Percentiles rank a stretch among this genome's conserved stretches.
phyloP scores from a whole-genome alignment of 2,888 invertebrate genomes.

The Rhamnusium bicolor region DNA sequence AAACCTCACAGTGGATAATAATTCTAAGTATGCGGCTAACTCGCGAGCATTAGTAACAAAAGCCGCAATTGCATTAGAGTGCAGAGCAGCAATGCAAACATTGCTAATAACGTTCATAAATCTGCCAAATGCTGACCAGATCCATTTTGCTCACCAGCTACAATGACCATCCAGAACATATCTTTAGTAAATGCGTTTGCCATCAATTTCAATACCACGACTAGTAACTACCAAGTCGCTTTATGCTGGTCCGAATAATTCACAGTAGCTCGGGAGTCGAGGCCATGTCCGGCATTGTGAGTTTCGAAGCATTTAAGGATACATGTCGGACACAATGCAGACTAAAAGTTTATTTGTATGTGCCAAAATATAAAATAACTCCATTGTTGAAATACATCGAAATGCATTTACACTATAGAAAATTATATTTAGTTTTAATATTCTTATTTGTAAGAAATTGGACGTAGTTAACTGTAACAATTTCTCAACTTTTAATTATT shows the following conservation, averaged over 20 bases:
- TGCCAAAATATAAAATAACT: background rate
- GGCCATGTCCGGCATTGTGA: slow-evolving; percentile 6
- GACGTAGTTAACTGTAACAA: too few relatives aligned
- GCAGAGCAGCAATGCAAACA: slow-evolving; percentile 58
- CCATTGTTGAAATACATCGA: background rate
- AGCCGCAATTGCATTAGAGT: slow-evolving; percentile 63
- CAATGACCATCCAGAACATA: slow-evolving; percentile 34
- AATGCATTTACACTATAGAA: background rate
- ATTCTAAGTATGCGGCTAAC: slow-evolving; percentile 61
- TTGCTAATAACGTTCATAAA: slow-evolving; percentile 64
- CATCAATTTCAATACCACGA: slow-evolving; percentile 14
- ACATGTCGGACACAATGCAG: slow-evolving; percentile 5
- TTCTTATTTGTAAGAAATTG: too few relatives aligned
- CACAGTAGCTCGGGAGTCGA: background rate
- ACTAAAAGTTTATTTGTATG: background rate
- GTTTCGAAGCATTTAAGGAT: background rate
- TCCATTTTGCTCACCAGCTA: slow-evolving; percentile 53
- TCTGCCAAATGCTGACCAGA: slow-evolving; percentile 61
- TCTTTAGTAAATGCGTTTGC: slow-evolving; percentile 31
- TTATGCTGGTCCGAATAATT: background rate
- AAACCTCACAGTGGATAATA: slow-evolving; percentile 61
- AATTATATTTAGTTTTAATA: background rate
- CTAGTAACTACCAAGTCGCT: slow-evolving; percentile 12
- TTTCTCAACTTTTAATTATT: too few relatives aligned
- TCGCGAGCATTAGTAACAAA: slow-evolving; percentile 62